These are phyloP conservation scores for Reinhardtius hippoglossoides DNA, from an alignment of 2,113 vertebrate species.

Conservation along the genomic window DNA sequence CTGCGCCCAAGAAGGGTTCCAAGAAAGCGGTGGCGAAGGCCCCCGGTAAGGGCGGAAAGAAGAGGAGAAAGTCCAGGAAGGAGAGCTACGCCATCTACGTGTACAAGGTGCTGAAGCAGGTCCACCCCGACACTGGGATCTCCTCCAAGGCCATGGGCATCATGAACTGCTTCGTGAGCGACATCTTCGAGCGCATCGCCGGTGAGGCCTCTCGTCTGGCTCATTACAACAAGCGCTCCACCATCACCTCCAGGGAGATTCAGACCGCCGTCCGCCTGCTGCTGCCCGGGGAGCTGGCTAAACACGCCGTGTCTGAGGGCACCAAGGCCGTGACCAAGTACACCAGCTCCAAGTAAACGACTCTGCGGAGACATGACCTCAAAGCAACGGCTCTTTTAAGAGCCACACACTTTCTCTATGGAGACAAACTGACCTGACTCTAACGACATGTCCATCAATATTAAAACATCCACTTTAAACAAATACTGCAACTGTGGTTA, in stretches of 20 bases:
- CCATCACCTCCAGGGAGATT: slow-evolving; percentile 86
- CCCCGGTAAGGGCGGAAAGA: too few relatives aligned
- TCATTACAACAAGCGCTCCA: slow-evolving; percentile 78
- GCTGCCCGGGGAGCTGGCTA: slow-evolving; percentile 69
- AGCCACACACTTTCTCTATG: too few relatives aligned
- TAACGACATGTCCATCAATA: too few relatives aligned
- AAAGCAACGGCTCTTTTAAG: too few relatives aligned
- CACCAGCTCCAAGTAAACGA: slow-evolving; percentile 59
- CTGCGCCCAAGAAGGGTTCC: too few relatives aligned
- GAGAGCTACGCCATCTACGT: slow-evolving; percentile 66
- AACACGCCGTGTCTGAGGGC: slow-evolving; percentile 70
- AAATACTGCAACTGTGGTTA: too few relatives aligned
- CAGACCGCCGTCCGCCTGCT: slow-evolving; percentile 86
- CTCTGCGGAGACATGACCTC: too few relatives aligned
- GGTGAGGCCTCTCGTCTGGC: slow-evolving; percentile 66
- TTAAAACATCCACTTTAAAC: too few relatives aligned
- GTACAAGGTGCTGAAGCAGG: slow-evolving; percentile 69
- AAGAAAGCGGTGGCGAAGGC: too few relatives aligned
- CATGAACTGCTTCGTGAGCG: slow-evolving; percentile 67
- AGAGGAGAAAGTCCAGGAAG: too few relatives aligned
- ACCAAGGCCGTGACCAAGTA: slow-evolving; percentile 71
- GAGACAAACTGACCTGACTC: too few relatives aligned
- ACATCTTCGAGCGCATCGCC: slow-evolving; percentile 75
- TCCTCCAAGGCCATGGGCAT: slow-evolving; percentile 67
- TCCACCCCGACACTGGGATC: slow-evolving; percentile 60